Conservation (phyloP, 2,113 vertebrate species). For the Puma concolor region DNA sequence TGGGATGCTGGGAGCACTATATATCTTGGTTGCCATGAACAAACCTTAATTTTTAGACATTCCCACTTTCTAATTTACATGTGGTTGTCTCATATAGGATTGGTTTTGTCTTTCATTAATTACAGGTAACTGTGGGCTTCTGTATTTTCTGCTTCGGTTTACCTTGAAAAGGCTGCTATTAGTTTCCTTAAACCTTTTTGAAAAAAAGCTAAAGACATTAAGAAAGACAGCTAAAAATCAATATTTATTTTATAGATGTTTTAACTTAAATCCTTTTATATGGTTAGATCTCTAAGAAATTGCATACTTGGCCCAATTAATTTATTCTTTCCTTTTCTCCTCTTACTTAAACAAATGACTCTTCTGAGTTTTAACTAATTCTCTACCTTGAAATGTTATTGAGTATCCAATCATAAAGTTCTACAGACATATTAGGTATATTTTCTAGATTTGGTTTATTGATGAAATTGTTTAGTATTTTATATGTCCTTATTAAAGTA, state of each 20-base stretch:
- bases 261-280: neutral
- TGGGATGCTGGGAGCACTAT: neutral
- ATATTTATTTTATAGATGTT: neutral
- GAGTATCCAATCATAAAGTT: neutral
- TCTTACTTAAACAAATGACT: neutral
- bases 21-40: neutral
- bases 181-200: neutral
- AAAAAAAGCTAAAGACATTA: neutral
- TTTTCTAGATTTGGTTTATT: neutral
- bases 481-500: neutral
- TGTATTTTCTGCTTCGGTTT: neutral
- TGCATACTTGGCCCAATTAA: neutral
- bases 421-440: neutral
- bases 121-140: neutral
- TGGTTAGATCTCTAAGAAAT: neutral
- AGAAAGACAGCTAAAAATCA: neutral
- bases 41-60: neutral
- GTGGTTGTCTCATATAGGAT: neutral
- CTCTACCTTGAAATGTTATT: neutral
- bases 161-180: neutral
- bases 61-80: neutral
- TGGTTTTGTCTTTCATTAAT: neutral
- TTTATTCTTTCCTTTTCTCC: neutral
- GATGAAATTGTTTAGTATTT: neutral
- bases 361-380: neutral